Evolutionary conservation across 2,797 vertebrate species (phyloP).

Genomic region (Avahi laniger): DNA sequence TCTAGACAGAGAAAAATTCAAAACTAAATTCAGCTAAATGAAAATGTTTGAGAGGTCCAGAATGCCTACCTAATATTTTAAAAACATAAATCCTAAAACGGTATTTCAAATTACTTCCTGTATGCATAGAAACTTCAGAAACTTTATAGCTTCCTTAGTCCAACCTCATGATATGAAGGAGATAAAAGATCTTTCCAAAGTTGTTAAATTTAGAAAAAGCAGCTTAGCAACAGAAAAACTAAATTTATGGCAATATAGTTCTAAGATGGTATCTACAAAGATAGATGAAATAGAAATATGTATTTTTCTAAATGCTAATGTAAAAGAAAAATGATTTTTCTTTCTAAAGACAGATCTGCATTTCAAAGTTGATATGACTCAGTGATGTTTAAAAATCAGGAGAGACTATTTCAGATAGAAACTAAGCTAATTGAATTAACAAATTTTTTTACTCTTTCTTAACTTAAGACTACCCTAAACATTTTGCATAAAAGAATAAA

Average conservation of each 20-base stretch:
- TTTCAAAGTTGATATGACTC: constrained; percentile 3
- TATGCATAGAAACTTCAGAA: neutral
- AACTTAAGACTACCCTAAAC: neutral
- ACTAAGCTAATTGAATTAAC: neutral
- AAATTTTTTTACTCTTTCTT: neutral
- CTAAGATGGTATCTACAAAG: neutral
- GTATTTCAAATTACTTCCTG: neutral
- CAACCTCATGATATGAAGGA: neutral
- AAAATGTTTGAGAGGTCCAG: neutral
- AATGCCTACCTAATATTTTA: neutral
- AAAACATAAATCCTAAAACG: neutral
- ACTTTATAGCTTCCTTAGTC: neutral
- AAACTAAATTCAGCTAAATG: constrained; percentile 6
- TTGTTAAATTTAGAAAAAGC: constrained; percentile 19
- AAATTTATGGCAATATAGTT: neutral
- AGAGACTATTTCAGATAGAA: neutral
- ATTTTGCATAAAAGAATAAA: neutral
- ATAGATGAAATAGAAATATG: neutral
- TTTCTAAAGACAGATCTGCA: neutral
- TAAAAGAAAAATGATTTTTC: constrained; percentile 5
- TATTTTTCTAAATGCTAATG: neutral
- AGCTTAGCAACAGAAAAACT: neutral
- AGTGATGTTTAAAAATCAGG: neutral
- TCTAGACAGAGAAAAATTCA: neutral
- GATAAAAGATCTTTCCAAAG: neutral